Percentiles rank a stretch among this genome's conserved stretches.
phyloP scores from a whole-genome alignment of 2,888 invertebrate genomes.

The Drosophila tanythrix region DNA sequence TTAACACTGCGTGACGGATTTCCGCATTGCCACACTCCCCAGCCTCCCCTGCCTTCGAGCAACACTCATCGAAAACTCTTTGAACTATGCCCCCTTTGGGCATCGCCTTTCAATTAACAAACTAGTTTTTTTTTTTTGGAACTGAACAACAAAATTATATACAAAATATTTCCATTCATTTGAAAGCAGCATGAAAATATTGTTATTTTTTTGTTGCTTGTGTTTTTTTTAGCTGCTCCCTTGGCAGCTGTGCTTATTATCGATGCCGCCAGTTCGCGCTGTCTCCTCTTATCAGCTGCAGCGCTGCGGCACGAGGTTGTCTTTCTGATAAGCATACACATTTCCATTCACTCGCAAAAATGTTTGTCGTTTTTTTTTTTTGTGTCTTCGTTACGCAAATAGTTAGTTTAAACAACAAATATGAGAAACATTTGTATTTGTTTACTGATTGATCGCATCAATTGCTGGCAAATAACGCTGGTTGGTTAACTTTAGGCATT shows the following conservation, averaged over 20 bases:
- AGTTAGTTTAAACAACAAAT: slow-evolving; percentile 9
- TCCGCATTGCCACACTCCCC: slow-evolving; percentile 56
- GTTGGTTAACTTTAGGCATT: slow-evolving; percentile 13
- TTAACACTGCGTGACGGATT: slow-evolving; percentile 70
- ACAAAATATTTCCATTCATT: slow-evolving; percentile 35
- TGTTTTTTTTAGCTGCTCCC: not conserved
- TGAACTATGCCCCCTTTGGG: slow-evolving; percentile 52
- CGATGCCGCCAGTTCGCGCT: slow-evolving; percentile 9
- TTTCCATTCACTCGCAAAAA: slow-evolving; percentile 21
- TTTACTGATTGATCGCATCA: slow-evolving; percentile 40
- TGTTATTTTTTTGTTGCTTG: not conserved
- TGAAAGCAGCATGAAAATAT: slow-evolving; percentile 20
- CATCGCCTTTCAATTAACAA: slow-evolving; percentile 43
- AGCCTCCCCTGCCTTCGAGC: not conserved
- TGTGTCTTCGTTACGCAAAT: slow-evolving; percentile 45
- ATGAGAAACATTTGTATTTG: slow-evolving; percentile 18
- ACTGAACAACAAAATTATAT: not conserved
- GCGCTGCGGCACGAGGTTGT: slow-evolving; percentile 27
- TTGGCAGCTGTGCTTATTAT: slow-evolving; percentile 20
- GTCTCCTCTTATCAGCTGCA: slow-evolving; percentile 39
- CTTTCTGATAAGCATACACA: slow-evolving; percentile 26
- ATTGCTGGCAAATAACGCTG: slow-evolving; percentile 18
- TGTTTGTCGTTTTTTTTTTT: not conserved
- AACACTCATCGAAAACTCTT: slow-evolving; percentile 28
- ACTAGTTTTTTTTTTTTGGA: slow-evolving; percentile 30